These are phyloP conservation scores for Leptoteleia sp. DNA, from an alignment of 1,140 invertebrate species.

Conservation along the genomic window DNA sequence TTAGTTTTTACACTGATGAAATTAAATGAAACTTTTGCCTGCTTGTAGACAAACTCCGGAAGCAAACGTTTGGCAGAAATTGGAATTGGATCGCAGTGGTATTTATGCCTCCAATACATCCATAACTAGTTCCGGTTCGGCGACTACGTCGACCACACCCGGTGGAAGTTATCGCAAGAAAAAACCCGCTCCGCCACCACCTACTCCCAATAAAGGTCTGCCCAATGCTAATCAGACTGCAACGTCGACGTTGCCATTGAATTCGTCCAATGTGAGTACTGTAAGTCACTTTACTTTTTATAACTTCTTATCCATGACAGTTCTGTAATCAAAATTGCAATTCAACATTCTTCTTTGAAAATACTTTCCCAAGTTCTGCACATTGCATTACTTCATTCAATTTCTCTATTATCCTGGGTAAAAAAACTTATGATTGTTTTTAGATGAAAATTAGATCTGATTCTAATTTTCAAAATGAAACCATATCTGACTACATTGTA, in stretches of 20 bases:
- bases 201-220: slow-evolving; percentile 74
- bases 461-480: no score
- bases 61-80: slow-evolving; percentile 50
- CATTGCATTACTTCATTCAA: no score
- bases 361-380: no score
- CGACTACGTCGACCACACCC: slow-evolving; percentile 69
- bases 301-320: no score
- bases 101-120: slow-evolving; percentile 75
- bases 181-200: slow-evolving; percentile 86
- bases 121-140: slow-evolving; percentile 74
- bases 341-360: no score
- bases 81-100: slow-evolving; percentile 64
- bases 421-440: no score
- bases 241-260: slow-evolving; percentile 46
- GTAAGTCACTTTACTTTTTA: slow-evolving; percentile 71
- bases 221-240: slow-evolving; percentile 66
- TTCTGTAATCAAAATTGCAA: no score
- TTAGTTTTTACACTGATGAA: slow-evolving; percentile 23
- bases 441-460: no score
- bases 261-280: slow-evolving; percentile 74
- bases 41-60: slow-evolving; percentile 67
- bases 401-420: no score
- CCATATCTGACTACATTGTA: no score
- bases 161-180: slow-evolving; percentile 83
- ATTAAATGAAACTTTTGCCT: slow-evolving; percentile 44